These are phyloP conservation scores for Poecilia latipinna DNA, from an alignment of 2,113 vertebrate species.

Conservation along the genomic window DNA sequence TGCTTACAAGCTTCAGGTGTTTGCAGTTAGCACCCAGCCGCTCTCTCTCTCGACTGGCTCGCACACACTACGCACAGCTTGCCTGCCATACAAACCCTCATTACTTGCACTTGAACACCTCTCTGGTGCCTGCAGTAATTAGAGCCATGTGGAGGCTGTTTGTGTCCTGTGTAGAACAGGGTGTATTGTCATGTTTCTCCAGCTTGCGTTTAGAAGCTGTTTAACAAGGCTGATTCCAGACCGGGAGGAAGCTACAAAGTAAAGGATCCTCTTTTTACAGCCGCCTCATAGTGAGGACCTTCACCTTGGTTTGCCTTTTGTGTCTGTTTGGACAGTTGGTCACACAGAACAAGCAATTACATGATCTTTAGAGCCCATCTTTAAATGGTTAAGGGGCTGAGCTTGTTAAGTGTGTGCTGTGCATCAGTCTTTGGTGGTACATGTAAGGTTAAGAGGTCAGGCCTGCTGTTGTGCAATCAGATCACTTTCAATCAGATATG, in stretches of 20 bases:
- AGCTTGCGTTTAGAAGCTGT: conserved; percentile 57
- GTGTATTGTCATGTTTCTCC: conserved; percentile 68
- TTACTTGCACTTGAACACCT: conserved; percentile 54
- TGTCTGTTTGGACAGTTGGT: neutral
- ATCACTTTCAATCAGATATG: conserved; percentile 74
- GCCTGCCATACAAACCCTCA: conserved; percentile 4
- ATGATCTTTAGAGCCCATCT: neutral
- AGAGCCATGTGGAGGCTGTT: conserved; percentile 60
- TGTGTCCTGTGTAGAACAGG: conserved; percentile 38
- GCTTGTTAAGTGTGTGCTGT: neutral
- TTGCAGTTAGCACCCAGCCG: conserved; percentile 70
- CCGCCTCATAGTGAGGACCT: neutral
- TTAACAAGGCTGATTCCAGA: conserved; percentile 47
- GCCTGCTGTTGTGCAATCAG: conserved; percentile 54
- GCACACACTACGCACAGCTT: conserved; percentile 34
- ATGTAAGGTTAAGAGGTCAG: conserved; percentile 47
- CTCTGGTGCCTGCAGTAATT: conserved; percentile 53
- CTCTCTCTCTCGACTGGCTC: conserved; percentile 31
- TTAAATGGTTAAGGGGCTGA: neutral
- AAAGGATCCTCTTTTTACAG: neutral
- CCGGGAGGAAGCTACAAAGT: neutral
- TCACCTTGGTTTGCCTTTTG: neutral
- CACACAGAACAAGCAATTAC: neutral
- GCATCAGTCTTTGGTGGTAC: conserved; percentile 39
- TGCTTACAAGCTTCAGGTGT: conserved; percentile 72